A percentile compares a stretch with the other conserved stretches of the same genome.
Evolutionary conservation across 2,888 invertebrate species (phyloP).

Genomic region (Andrena camellia): DNA sequence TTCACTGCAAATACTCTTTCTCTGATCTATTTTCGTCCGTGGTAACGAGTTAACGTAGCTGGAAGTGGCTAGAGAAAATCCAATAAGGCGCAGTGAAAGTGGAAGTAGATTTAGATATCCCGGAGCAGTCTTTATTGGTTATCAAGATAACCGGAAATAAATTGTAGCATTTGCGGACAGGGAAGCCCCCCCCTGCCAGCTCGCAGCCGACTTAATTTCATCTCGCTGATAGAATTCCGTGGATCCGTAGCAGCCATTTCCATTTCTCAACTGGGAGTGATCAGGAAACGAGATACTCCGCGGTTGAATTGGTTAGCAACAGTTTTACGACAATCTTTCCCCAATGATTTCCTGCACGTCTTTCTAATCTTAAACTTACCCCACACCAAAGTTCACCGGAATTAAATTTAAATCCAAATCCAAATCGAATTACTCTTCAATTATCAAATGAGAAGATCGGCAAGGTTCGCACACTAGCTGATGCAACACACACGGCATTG

Average conservation of each 20-base stretch:
- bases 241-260: constrained; percentile 25
- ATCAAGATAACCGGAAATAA: constrained; percentile 68
- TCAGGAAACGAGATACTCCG: constrained; percentile 50
- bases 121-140: constrained; percentile 5
- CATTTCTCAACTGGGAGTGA: constrained; percentile 47
- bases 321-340: constrained; percentile 9
- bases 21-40: not conserved
- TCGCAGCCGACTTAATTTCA: constrained; percentile 70
- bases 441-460: not conserved
- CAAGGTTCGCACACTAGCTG: too few species aligned
- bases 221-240: constrained; percentile 67
- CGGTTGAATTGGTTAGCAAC: constrained; percentile 24
- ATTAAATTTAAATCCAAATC: not conserved
- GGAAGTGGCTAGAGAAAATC: not conserved
- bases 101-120: constrained; percentile 3
- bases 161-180: constrained; percentile 59
- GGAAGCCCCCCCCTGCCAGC: constrained; percentile 39
- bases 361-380: not conserved
- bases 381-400: not conserved
- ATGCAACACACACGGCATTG: not conserved
- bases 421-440: not conserved
- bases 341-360: not conserved
- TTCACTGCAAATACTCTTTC: too few species aligned
- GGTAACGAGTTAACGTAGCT: not conserved
- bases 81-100: not conserved